Evolutionary conservation across 1,140 invertebrate genomes (phyloP).

Genomic region (Nebria ingens): DNA sequence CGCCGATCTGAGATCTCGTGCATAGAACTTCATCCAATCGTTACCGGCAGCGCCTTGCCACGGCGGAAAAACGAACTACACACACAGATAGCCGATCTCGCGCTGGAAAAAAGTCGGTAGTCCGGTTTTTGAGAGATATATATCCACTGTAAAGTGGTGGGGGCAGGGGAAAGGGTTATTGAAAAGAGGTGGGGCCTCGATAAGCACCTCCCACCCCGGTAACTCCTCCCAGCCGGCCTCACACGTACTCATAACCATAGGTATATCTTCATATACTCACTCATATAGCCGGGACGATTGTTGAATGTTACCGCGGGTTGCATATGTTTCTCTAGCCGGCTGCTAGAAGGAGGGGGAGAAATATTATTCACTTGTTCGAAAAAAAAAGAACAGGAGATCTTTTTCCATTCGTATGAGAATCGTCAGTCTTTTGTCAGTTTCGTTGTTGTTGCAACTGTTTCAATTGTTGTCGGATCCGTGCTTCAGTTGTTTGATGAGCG

Average conservation of each 20-base stretch:
- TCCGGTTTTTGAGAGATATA: neutral
- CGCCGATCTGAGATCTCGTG: neutral
- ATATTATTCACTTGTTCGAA: no score
- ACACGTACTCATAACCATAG: neutral
- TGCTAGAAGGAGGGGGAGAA: neutral
- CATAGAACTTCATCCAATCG: neutral
- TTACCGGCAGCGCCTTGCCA: neutral
- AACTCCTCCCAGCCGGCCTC: neutral
- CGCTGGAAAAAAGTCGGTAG: neutral
- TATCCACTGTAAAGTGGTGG: neutral
- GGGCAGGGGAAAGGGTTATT: slow-evolving; percentile 7
- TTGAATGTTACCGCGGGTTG: neutral
- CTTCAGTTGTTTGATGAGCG: neutral
- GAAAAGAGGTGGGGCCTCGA: slow-evolving; percentile 1
- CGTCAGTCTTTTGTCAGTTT: slow-evolving; percentile 4
- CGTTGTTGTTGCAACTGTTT: neutral
- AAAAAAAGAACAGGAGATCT: no score
- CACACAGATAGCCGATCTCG: neutral
- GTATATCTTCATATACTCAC: slow-evolving; percentile 2
- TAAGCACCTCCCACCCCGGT: neutral
- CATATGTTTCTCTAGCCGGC: neutral
- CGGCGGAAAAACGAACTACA: neutral
- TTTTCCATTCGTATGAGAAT: no score
- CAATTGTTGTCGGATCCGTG: neutral
- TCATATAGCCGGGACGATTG: neutral